Percentiles rank a stretch among this genome's conserved stretches.
These are phyloP conservation scores for Melipona beecheii DNA, from an alignment of 2,888 invertebrate genomes.

Conservation along the genomic window DNA sequence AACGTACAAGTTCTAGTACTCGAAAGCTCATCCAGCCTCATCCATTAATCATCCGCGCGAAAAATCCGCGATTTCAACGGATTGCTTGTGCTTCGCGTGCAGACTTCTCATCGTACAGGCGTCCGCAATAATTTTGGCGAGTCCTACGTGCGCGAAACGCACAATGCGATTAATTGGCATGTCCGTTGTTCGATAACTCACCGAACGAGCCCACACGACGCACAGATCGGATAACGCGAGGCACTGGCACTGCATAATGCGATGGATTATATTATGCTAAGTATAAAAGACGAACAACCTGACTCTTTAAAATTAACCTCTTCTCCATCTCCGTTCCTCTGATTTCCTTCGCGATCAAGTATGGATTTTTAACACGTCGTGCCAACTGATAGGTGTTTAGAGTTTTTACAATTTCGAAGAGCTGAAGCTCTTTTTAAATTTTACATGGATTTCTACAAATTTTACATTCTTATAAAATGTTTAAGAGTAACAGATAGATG, in stretches of 20 bases:
- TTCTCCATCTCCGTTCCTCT: not conserved
- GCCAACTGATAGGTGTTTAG: not conserved
- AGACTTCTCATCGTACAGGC: constrained; percentile 1
- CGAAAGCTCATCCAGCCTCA: constrained; percentile 11
- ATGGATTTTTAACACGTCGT: not conserved
- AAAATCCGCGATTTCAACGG: not conserved
- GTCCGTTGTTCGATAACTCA: constrained; percentile 35
- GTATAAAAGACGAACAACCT: constrained; percentile 1
- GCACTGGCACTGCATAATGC: constrained; percentile 28
- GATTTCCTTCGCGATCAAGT: not conserved
- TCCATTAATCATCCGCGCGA: constrained; percentile 8
- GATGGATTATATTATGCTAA: constrained; percentile 26
- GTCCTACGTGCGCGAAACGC: constrained; percentile 32
- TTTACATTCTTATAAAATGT: no score
- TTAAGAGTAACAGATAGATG: no score
- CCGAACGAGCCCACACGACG: constrained; percentile 38
- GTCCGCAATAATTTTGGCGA: constrained; percentile 43
- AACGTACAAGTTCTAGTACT: constrained; percentile 1
- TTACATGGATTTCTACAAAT: no score
- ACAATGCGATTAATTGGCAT: constrained; percentile 50
- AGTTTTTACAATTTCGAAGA: no score
- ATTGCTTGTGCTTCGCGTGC: not conserved
- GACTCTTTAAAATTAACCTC: constrained; percentile 22
- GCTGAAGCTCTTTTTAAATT: no score
- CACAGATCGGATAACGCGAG: constrained; percentile 37